phyloP scores from a whole-genome alignment of 1,140 invertebrate genomes.

The Lepidurus apus region DNA sequence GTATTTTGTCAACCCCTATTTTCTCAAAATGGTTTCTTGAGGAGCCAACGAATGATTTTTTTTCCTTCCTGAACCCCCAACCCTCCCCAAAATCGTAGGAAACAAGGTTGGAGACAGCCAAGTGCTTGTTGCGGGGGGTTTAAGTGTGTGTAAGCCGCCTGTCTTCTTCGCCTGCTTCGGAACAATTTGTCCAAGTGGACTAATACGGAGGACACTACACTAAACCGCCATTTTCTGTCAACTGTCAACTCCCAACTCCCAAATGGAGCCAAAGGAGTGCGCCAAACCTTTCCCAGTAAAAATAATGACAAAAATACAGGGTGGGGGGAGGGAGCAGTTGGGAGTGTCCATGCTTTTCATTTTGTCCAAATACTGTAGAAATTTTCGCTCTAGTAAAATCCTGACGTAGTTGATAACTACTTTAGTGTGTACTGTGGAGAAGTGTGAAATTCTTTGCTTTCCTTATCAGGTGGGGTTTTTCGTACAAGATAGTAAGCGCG shows the following conservation, averaged over 20 bases:
- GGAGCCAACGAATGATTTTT: slow-evolving; percentile 1
- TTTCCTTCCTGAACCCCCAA: neutral
- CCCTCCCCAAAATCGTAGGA: neutral
- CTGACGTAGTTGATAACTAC: neutral
- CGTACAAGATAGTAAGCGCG: neutral
- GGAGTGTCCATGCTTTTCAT: too few species aligned
- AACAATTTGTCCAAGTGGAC: neutral
- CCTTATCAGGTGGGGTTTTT: slow-evolving; percentile 15
- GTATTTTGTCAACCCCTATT: neutral
- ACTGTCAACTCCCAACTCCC: too few species aligned
- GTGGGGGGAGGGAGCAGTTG: too few species aligned
- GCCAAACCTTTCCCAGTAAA: too few species aligned
- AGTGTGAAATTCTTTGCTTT: neutral
- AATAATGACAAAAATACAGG: too few species aligned
- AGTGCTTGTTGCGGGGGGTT: neutral
- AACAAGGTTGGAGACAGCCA: neutral
- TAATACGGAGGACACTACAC: too few species aligned
- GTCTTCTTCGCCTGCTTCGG: neutral
- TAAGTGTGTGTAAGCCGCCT: slow-evolving; percentile 14
- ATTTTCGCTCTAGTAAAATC: neutral
- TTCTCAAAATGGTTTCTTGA: neutral
- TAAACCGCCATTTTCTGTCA: too few species aligned
- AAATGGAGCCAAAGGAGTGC: too few species aligned
- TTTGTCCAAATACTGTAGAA: too few species aligned
- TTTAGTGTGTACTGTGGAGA: neutral